Evolutionary conservation across 2,888 invertebrate species (phyloP).

Genomic region (Tholera decimalis): DNA sequence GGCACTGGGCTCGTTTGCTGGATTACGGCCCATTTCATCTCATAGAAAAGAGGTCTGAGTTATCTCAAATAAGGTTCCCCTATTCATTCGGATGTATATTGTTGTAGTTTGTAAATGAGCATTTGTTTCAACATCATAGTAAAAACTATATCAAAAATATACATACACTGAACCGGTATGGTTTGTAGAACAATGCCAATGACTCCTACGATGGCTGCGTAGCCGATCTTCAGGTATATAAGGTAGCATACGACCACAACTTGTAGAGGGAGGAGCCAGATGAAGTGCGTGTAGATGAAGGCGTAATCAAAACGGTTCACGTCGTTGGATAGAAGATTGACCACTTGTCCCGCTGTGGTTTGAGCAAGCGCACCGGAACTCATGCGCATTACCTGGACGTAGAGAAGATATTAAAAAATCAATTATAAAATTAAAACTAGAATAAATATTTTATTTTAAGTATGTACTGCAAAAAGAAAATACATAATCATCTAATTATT

Average conservation of each 20-base stretch:
- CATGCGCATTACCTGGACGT: constrained; percentile 91
- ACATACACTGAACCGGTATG: constrained; percentile 95
- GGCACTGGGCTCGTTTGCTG: no score
- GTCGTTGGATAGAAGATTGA: constrained; percentile 98
- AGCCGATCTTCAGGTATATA: constrained; percentile 94
- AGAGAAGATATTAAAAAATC: neutral
- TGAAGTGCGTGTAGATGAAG: constrained; percentile 95
- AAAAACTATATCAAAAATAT: constrained; percentile 42
- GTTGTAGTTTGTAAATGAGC: constrained; percentile 29
- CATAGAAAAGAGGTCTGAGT: no score
- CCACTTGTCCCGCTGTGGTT: constrained; percentile 97
- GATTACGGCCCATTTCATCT: no score
- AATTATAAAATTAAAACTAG: neutral
- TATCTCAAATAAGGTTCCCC: constrained; percentile 9
- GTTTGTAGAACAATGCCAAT: constrained; percentile 94
- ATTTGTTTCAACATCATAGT: constrained; percentile 36
- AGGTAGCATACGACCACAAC: constrained; percentile 93
- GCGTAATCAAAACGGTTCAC: constrained; percentile 97
- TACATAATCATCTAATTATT: no score
- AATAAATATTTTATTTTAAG: no score
- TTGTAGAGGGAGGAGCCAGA: constrained; percentile 96
- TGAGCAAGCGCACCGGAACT: constrained; percentile 96
- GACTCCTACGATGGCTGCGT: constrained; percentile 95
- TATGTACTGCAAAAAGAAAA: no score
- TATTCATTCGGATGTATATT: constrained; percentile 15